Evolutionary conservation across 2,888 invertebrate species (phyloP).

Genomic region (Baronia brevicornis): DNA sequence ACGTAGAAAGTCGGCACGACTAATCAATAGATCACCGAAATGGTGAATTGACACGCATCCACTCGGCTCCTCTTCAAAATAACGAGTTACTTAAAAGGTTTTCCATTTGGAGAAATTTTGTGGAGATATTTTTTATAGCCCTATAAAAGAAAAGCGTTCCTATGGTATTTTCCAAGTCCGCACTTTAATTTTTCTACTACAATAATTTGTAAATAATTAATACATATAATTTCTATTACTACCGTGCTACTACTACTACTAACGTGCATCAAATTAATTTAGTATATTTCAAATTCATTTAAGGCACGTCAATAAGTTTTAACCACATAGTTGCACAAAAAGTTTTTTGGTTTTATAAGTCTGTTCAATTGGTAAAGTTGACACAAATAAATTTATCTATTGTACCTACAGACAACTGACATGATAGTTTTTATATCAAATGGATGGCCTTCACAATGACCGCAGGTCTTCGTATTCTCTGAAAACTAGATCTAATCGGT

Average conservation of each 20-base stretch:
- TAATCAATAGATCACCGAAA: conserved; percentile 9
- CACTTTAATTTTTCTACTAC: too few species aligned
- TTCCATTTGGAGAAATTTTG: neutral
- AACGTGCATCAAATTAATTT: too few species aligned
- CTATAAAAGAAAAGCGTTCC: neutral
- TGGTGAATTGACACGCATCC: conserved; percentile 10
- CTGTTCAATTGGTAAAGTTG: neutral
- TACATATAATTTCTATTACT: too few species aligned
- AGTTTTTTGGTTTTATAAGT: too few species aligned
- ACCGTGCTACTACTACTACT: too few species aligned
- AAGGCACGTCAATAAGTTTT: too few species aligned
- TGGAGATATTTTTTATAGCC: neutral
- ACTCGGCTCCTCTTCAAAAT: conserved; percentile 8
- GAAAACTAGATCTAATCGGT: conserved; percentile 19
- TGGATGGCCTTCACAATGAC: conserved; percentile 12
- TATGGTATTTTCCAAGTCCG: too few species aligned
- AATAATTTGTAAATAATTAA: too few species aligned
- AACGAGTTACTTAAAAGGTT: conserved; percentile 5
- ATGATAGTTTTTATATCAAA: too few species aligned
- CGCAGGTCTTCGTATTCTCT: conserved; percentile 11
- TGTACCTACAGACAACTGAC: too few species aligned
- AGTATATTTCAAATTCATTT: too few species aligned
- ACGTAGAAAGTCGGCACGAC: conserved; percentile 10
- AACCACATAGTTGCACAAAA: too few species aligned
- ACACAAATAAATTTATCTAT: conserved; percentile 4